Evolutionary conservation across 2,888 invertebrate species (phyloP).

Genomic region (Campoletis raptor): DNA sequence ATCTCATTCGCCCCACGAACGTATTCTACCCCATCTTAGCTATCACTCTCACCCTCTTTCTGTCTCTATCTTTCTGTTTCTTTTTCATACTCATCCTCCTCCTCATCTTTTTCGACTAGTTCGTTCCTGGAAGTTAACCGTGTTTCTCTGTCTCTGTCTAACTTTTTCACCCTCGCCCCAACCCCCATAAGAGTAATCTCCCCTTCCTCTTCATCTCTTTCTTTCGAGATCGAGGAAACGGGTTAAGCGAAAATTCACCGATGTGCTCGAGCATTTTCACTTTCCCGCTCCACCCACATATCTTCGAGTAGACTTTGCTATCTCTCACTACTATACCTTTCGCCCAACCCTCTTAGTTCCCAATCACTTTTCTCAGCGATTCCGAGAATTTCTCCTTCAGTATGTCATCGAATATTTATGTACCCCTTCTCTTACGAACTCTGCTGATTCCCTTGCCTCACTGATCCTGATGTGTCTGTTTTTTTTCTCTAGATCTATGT

Average conservation of each 20-base stretch:
- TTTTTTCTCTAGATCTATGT: not conserved
- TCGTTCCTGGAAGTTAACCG: not conserved
- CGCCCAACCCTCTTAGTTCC: constrained; percentile 11
- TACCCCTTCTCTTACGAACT: constrained; percentile 24
- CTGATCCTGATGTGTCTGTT: not conserved
- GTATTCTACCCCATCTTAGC: constrained; percentile 68
- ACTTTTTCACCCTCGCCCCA: not conserved
- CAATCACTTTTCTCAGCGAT: constrained; percentile 66
- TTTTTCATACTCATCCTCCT: constrained; percentile 6
- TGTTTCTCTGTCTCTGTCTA: constrained; percentile 21
- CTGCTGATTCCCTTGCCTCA: constrained; percentile 6
- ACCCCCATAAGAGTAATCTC: not conserved
- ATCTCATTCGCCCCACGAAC: constrained; percentile 73
- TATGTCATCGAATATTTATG: constrained; percentile 72
- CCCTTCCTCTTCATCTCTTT: constrained; percentile 33
- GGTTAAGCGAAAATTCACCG: constrained; percentile 41
- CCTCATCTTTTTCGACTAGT: constrained; percentile 11
- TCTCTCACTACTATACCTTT: not conserved
- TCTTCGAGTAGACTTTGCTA: constrained; percentile 26
- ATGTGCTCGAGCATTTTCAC: constrained; percentile 65
- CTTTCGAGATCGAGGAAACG: constrained; percentile 51
- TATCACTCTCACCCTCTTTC: constrained; percentile 31
- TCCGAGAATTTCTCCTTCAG: constrained; percentile 64
- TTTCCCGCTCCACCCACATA: constrained; percentile 55
- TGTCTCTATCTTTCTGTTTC: constrained; percentile 8